Evolutionary conservation across 2,113 vertebrate species (phyloP).

Genomic region (Semicossyphus pulcher): DNA sequence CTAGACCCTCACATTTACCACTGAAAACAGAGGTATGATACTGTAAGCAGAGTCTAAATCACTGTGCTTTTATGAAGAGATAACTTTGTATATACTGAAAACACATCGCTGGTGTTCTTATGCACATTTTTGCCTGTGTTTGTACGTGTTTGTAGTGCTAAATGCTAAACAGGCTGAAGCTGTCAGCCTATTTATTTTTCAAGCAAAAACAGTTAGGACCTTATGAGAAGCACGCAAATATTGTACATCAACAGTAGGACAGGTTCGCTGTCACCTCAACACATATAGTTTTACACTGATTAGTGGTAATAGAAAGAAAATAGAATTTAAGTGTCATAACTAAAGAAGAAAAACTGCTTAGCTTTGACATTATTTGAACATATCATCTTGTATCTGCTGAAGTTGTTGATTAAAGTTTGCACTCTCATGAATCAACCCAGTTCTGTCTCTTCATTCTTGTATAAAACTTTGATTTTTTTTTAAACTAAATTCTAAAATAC

Average conservation of each 20-base stretch:
- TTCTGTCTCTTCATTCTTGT: slow-evolving; percentile 11
- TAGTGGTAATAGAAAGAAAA: slow-evolving; percentile 6
- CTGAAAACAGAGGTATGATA: slow-evolving; percentile 50
- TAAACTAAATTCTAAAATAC: too few species aligned
- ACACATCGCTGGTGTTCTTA: slow-evolving; percentile 35
- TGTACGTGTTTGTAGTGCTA: slow-evolving; percentile 52
- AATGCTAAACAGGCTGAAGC: slow-evolving; percentile 39
- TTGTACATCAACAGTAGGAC: background rate
- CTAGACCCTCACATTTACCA: slow-evolving; percentile 48
- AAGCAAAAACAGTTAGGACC: slow-evolving; percentile 33
- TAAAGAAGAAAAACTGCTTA: slow-evolving; percentile 44
- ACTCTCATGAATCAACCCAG: slow-evolving; percentile 57
- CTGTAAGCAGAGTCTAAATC: slow-evolving; percentile 69
- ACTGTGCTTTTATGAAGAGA: slow-evolving; percentile 81
- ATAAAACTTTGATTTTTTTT: too few species aligned
- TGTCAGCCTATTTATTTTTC: slow-evolving; percentile 40
- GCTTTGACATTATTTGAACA: slow-evolving; percentile 57
- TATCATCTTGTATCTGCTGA: slow-evolving; percentile 63
- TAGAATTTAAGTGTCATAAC: slow-evolving; percentile 4
- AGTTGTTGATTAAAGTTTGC: slow-evolving; percentile 81
- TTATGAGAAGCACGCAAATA: slow-evolving; percentile 21
- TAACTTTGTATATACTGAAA: slow-evolving; percentile 48
- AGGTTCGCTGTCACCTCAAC: slow-evolving; percentile 11
- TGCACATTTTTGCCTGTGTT: slow-evolving; percentile 62
- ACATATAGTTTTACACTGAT: slow-evolving; percentile 21